Base-by-base conservation (phyloP, 2,888 invertebrate species). In the Lepetodrilus schrolli region DNA sequence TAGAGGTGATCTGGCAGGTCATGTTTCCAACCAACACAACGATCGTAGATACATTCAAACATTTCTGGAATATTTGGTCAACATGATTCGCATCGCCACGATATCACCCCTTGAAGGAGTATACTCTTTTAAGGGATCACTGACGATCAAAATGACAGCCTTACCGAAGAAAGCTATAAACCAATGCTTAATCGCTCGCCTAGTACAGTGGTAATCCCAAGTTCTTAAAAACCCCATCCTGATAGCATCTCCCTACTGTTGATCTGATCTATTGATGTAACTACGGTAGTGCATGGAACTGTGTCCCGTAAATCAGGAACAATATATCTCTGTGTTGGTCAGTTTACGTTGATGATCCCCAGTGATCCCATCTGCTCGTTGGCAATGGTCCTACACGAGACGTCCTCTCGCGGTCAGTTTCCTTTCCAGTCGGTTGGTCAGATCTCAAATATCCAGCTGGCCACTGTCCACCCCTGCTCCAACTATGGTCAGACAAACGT, bases 261-360 rank as follows among this genome's bases (percentile, higher is more conserved):
- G 5, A 34, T 58, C 8, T 58, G 58, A 58, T 58, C 26, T 58
- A 58, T 58, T 30, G 51, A 58, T 58, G 58, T 58, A 58, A 58
- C 58, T 30, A 17, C 17, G 58, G 17, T 17, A 58, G 34, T 58
- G 13, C n/a, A n/a, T n/a, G 17, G 48, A n/a, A 26, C 58, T 30
- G 58, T 26, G 30, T 34, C 58, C 58, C 13, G 58, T 58, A 58
- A 58, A 58, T 58, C 58, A 30, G 13, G 17, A 17, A 58, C 58
- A 58, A 23, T 34, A 58, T 23, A 26, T 34, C 43, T 43, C 43
- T 30, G 58, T 58, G 58, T 58, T 58, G 58, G 58, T 58, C 58
- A 58, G 58, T 58, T 58, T 58, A 58, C 58, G 34, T 58, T 30
- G 30, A 58, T 58, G 58, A 58, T 58, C 58, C 58, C 17, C n/a